These are phyloP conservation scores for Aurelia coerulea DNA, from an alignment of 30 jellyfish, hydroid and myxozoan species.

Conservation along the genomic window DNA sequence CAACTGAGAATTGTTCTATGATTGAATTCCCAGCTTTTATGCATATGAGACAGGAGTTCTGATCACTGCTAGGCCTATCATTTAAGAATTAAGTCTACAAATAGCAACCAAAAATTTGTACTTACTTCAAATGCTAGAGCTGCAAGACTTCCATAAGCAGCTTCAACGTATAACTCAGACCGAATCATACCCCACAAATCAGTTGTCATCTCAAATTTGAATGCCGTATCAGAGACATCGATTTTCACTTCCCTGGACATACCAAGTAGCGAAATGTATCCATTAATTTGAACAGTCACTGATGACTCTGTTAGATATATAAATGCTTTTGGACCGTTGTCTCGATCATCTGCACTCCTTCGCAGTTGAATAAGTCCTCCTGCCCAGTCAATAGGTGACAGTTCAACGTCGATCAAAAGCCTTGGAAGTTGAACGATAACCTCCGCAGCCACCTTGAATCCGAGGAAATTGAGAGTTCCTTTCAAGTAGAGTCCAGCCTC, in stretches of 20 bases:
- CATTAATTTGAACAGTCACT: conserved; percentile 63
- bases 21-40: too few relatives aligned
- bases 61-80: too few relatives aligned
- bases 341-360: conserved; percentile 24
- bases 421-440: conserved; percentile 9
- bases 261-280: conserved; percentile 66
- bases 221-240: conserved; percentile 63
- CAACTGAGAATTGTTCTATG: too few relatives aligned
- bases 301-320: conserved; percentile 21
- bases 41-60: too few relatives aligned
- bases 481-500: conserved; percentile 46
- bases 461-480: conserved; percentile 48
- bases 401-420: conserved; percentile 31
- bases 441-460: conserved; percentile 55
- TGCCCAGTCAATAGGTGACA: conserved; percentile 61
- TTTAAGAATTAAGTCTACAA: too few relatives aligned
- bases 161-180: conserved; percentile 45
- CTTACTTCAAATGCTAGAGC: conserved; percentile 55
- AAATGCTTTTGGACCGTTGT: conserved; percentile 63
- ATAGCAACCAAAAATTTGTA: too few relatives aligned
- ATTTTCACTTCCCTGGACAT: conserved; percentile 30
- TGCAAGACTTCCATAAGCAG: conserved; percentile 56
- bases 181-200: conserved; percentile 52
- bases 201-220: conserved; percentile 25
- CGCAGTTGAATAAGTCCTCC: conserved; percentile 49